A percentile compares a stretch with the other conserved stretches of the same genome.
Conservation (phyloP, 2,113 vertebrate genomes). For the Campylomormyrus tamandua region DNA sequence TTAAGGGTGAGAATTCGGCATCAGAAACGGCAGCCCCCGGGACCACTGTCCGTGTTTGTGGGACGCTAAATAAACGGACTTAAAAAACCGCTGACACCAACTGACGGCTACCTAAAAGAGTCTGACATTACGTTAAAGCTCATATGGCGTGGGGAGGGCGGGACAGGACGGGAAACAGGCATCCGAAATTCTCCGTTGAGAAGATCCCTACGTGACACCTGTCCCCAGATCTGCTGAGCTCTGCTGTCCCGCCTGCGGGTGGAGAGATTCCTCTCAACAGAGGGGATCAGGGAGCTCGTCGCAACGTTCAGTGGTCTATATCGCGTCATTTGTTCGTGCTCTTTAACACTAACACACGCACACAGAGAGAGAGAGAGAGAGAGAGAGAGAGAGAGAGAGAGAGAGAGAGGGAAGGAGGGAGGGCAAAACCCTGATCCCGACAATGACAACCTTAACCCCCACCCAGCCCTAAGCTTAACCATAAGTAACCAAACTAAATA, state of each 20-base stretch:
- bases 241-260: neutral
- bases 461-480: neutral
- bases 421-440: neutral
- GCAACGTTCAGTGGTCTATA: neutral
- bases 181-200: neutral
- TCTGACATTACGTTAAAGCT: neutral
- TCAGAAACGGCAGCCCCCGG: neutral
- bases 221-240: neutral
- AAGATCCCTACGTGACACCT: neutral
- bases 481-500: neutral
- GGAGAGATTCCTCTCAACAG: neutral
- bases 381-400: no score
- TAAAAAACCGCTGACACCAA: neutral
- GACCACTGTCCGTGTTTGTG: neutral
- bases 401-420: no score
- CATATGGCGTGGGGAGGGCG: neutral
- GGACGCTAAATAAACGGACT: neutral
- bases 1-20: neutral
- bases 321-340: neutral
- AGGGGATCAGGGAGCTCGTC: neutral
- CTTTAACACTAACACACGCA: neutral
- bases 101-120: neutral
- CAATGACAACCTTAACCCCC: neutral
- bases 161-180: neutral
- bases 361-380: neutral